Conservation (phyloP, 1,140 invertebrate species). For the Phenacoccus solenopsis region DNA sequence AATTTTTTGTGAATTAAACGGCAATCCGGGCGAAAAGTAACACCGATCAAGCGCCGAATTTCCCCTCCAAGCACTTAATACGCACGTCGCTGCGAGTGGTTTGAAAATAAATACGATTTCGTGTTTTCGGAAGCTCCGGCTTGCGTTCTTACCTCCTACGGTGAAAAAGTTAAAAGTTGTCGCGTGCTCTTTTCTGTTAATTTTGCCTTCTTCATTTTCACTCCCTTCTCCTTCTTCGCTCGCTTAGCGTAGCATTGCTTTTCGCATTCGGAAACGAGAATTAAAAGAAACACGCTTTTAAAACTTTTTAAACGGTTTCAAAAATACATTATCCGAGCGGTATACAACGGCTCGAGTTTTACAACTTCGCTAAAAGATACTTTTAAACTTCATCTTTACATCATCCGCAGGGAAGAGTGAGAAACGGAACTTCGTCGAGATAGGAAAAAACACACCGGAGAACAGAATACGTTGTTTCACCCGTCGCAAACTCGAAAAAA, state of each 20-base stretch:
- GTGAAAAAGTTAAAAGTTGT: neutral
- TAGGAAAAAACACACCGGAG: neutral
- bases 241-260: neutral
- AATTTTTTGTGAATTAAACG: neutral
- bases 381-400: constrained; percentile 3
- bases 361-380: neutral
- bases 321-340: neutral
- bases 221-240: neutral
- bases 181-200: neutral
- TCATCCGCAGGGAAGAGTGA: neutral
- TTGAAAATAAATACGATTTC: neutral
- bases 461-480: neutral
- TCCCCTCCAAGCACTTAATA: no score
- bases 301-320: constrained; percentile 3
- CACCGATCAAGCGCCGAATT: no score
- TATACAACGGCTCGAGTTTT: neutral
- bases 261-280: neutral
- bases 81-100: no score
- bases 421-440: no score
- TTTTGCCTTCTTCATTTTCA: neutral
- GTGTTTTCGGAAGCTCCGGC: neutral
- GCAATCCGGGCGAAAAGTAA: neutral
- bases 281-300: constrained; percentile 2
- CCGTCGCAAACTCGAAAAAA: neutral
- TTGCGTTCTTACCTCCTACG: neutral